phyloP scores from a whole-genome alignment of 2,888 invertebrate species.

The Zaprionus obscuricornis region DNA sequence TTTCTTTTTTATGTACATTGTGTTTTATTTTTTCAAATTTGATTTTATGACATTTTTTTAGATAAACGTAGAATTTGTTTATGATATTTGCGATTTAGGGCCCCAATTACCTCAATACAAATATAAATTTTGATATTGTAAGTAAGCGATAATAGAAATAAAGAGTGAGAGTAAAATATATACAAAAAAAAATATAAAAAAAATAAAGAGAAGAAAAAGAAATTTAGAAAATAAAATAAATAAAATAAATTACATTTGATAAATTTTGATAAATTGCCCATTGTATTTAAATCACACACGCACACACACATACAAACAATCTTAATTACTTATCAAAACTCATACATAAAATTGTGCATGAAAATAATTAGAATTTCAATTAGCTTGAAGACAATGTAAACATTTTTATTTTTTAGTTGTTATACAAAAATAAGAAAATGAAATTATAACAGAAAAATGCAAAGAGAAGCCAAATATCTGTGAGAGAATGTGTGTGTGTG shows the following conservation, averaged over 20 bases:
- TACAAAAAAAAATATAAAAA: constrained; percentile 5
- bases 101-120: constrained; percentile 18
- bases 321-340: constrained; percentile 27
- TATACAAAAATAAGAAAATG: constrained; percentile 9
- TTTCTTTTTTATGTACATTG: too few relatives aligned
- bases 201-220: too few relatives aligned
- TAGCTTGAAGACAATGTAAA: constrained; percentile 55
- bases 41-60: constrained; percentile 25
- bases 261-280: constrained; percentile 34
- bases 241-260: too few relatives aligned
- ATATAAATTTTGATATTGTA: too few relatives aligned
- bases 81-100: too few relatives aligned
- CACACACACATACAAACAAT: neutral
- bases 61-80: too few relatives aligned
- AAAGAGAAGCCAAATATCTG: constrained; percentile 6
- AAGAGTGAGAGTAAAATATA: neutral
- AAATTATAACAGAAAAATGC: constrained; percentile 8
- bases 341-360: neutral
- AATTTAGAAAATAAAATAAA: constrained; percentile 1
- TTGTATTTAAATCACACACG: too few relatives aligned
- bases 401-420: constrained; percentile 41
- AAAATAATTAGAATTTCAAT: constrained; percentile 59
- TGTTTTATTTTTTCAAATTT: constrained; percentile 11
- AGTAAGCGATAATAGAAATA: too few relatives aligned
- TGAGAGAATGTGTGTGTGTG: neutral